A percentile compares a stretch with the other conserved stretches of the same genome.
Evolutionary conservation across 1,140 invertebrate species (phyloP).

Genomic region (Pantala flavescens): DNA sequence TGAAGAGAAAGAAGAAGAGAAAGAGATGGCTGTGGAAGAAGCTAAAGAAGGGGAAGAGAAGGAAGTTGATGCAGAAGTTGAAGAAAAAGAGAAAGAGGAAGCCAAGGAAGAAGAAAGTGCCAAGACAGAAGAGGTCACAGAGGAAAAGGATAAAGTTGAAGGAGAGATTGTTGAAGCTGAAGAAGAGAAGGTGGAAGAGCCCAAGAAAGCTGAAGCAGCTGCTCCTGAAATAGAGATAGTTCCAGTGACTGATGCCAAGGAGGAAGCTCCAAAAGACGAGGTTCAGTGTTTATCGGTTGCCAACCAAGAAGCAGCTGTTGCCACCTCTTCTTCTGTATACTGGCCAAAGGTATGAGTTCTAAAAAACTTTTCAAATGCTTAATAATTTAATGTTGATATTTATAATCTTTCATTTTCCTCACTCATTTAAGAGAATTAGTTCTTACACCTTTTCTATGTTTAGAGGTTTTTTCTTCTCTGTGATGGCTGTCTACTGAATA

Average conservation of each 20-base stretch:
- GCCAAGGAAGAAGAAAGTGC: constrained; percentile 18
- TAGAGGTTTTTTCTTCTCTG: too few species aligned
- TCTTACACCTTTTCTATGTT: too few species aligned
- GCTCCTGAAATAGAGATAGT: neutral
- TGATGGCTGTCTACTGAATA: too few species aligned
- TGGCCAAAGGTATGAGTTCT: too few species aligned
- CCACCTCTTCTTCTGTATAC: too few species aligned
- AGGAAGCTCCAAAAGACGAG: constrained; percentile 19
- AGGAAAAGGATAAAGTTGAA: constrained; percentile 20
- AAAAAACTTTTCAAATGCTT: too few species aligned
- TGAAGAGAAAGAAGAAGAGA: constrained; percentile 11
- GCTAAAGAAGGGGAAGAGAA: constrained; percentile 19
- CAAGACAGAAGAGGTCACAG: constrained; percentile 19
- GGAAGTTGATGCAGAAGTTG: constrained; percentile 28
- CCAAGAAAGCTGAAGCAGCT: constrained; percentile 20
- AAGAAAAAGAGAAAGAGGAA: constrained; percentile 23
- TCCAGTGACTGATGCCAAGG: constrained; percentile 21
- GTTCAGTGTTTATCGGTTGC: neutral
- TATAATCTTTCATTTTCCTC: too few species aligned
- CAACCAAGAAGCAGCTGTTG: too few species aligned
- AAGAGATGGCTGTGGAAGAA: constrained; percentile 17
- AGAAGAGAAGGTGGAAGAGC: constrained; percentile 20
- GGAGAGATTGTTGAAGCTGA: constrained; percentile 17
- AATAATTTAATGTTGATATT: too few species aligned
- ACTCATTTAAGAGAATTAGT: too few species aligned